Base-by-base conservation (phyloP, 2,888 invertebrate genomes). In the Automeris io region DNA sequence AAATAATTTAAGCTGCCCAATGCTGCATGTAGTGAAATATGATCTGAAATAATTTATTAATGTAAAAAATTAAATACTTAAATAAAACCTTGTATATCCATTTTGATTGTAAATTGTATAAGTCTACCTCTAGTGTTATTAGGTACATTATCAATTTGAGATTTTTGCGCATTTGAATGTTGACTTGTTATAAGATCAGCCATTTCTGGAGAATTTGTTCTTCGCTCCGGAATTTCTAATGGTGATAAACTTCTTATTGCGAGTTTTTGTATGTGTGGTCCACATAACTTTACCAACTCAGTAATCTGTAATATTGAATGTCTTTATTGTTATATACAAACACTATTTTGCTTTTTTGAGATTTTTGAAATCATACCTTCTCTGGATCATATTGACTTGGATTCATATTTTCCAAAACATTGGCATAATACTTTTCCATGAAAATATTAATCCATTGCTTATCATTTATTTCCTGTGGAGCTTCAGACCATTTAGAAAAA, bases 311-410 rank as follows among this genome's bases (percentile, higher is more conserved):
- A 31, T 24, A 31, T 13, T 33, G n/a, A 33, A 21, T 13, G 47
- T 35, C 33, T 18, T 35, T 18, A 34, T 39, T 9, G 40, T 13
- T 40, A 13, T 34, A 16, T 18, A 33, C 39, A 29, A 18, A 31
- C 13, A 29, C 35, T 16, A 25, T 31, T 13, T 33, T 32, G 4
- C 38, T 43, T 2, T 3, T 26, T 13, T 11, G 13, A n/a, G 7
- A 18, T 11, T 23, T n/a, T 24, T 12, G 7, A 4, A n/a, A 18
- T 11, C 34, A 19, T 40, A 81, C 87, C 72, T 79, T 86, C 62
- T 87, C 87, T 2, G 87, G 87, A 32, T 87, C 87, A 46, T 87
- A 87, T 33, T 74, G 66, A 11, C 74, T 66, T 19, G 87, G 87
- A 55, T 86, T 85, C 63, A 82, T 66, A 39, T 78, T 81, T 63